Evolutionary conservation across 2,888 invertebrate species (phyloP).

Genomic region (Lamellibrachia columna): DNA sequence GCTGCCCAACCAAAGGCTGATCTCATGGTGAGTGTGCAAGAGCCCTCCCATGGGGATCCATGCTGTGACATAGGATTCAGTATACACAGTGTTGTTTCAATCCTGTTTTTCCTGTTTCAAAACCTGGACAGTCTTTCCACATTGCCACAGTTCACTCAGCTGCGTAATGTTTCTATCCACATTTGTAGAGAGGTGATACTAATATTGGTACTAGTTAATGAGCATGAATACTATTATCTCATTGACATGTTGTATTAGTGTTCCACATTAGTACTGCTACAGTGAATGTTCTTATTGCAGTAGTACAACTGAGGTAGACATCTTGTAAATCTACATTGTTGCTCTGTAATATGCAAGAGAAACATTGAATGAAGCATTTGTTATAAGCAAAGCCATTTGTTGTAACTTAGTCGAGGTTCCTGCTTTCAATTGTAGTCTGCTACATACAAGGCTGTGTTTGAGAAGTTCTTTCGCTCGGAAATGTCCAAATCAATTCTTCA

Average conservation of each 20-base stretch:
- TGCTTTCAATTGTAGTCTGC: neutral
- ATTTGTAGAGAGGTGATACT: no score
- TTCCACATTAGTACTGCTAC: no score
- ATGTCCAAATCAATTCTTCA: constrained; percentile 61
- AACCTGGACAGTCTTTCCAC: neutral
- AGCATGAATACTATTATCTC: no score
- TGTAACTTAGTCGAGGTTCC: neutral
- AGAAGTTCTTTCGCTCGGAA: constrained; percentile 56
- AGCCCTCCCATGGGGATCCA: neutral
- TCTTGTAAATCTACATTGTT: neutral
- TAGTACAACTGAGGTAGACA: no score
- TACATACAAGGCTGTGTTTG: constrained; percentile 53
- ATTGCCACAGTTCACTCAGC: neutral
- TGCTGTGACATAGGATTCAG: neutral
- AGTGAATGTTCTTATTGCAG: no score
- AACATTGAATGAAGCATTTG: neutral
- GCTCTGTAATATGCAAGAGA: neutral
- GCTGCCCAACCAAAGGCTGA: constrained; percentile 48
- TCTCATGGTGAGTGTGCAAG: constrained; percentile 35
- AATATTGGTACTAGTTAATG: no score
- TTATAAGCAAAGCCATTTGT: neutral
- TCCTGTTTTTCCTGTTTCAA: no score
- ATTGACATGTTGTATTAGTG: no score
- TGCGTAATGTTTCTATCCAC: neutral
- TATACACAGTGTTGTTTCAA: neutral